phyloP scores from a whole-genome alignment of 1,140 invertebrate genomes.

The Lucilia cuprina region DNA sequence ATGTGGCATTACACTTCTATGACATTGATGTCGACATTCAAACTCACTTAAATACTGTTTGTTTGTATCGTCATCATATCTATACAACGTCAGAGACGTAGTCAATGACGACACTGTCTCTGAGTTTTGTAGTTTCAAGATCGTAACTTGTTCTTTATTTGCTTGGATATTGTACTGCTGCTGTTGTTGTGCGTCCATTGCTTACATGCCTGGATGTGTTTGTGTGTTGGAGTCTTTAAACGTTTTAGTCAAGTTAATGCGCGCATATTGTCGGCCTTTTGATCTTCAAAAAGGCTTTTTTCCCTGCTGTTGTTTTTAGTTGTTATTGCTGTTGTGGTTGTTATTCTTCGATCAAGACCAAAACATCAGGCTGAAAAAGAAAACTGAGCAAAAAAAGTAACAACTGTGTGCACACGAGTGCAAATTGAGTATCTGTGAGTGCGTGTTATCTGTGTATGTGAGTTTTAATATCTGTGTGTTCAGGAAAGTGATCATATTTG shows the following conservation, averaged over 20 bases:
- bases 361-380: neutral
- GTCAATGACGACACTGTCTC: neutral
- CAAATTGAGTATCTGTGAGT: neutral
- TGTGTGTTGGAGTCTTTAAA: constrained; percentile 11
- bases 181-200: neutral
- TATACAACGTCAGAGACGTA: neutral
- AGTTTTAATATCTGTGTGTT: neutral
- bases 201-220: constrained; percentile 8
- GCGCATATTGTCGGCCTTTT: constrained; percentile 29
- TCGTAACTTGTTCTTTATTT: neutral
- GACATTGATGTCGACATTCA: constrained; percentile 5
- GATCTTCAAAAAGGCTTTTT: constrained; percentile 1
- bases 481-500: constrained; percentile 3
- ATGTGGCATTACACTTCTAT: neutral
- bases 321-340: neutral
- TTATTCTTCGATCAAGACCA: neutral
- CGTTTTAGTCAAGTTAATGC: constrained; percentile 29
- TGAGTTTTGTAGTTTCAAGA: neutral
- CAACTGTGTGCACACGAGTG: neutral
- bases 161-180: neutral
- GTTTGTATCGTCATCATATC: neutral
- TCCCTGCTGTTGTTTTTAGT: neutral
- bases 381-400: neutral
- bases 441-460: neutral
- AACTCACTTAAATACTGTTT: neutral